Percentiles rank a stretch among this genome's conserved stretches.
Conservation (phyloP, 2,797 vertebrate genomes). For the Danio choprae region DNA sequence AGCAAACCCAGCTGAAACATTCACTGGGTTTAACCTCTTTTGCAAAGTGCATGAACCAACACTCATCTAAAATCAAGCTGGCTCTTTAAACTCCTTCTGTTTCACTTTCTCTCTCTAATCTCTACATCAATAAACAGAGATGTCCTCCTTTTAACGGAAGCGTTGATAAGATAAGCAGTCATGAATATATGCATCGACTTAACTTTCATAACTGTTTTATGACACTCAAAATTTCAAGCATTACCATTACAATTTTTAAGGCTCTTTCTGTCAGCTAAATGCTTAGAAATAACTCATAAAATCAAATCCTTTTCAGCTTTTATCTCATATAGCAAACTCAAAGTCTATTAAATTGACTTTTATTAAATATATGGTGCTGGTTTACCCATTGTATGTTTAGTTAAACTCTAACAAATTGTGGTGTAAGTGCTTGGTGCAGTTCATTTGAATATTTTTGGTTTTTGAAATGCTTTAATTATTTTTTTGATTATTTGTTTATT, state of each 20-base stretch:
- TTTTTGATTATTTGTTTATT: too few relatives aligned
- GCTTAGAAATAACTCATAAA: neutral
- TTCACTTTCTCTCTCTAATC: neutral
- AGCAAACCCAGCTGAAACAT: constrained; percentile 10
- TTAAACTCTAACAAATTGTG: too few relatives aligned
- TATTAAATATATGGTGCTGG: too few relatives aligned
- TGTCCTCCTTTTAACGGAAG: neutral
- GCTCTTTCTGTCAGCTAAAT: neutral
- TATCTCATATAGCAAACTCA: neutral
- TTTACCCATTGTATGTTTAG: too few relatives aligned
- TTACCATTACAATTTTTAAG: neutral
- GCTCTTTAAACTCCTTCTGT: constrained; percentile 9
- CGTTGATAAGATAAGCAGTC: constrained; percentile 2
- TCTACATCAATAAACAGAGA: neutral
- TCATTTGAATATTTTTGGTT: too few relatives aligned
- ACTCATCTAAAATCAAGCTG: neutral
- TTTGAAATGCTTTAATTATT: too few relatives aligned
- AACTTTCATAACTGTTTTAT: neutral
- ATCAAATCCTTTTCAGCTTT: neutral
- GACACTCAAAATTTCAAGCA: neutral
- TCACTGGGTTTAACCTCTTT: constrained; percentile 28
- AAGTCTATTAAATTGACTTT: neutral
- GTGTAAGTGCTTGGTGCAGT: too few relatives aligned
- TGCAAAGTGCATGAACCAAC: constrained; percentile 2
- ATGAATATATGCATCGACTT: neutral